Base-by-base conservation (phyloP, 2,888 invertebrate genomes). In the Drosophila peninsularis region DNA sequence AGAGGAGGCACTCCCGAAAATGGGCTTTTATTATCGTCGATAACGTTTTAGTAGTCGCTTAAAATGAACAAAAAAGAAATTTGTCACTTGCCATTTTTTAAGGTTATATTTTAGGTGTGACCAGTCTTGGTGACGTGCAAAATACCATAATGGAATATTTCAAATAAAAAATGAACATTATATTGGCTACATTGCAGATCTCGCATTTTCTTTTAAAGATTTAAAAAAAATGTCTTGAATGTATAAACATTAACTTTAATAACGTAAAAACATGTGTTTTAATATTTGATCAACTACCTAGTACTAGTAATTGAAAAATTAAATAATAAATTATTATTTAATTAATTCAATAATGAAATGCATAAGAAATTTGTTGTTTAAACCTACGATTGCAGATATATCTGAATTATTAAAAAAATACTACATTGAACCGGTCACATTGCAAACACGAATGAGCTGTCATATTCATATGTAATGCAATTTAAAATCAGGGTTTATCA, bases 1-100 rank as follows among this genome's bases (percentile, higher is more conserved):
- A 41, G 34, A 14, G 24, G 32, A 55, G 47, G 30, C 37, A 54
- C 65, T 73, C 54, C 61, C 27, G 55, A 53, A 70, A 82, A 57
- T 62, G 36, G 45, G 53, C 62, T 61, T 66, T 62, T 67, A 62
- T 67, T 74, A 54, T 62, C 60, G 62, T 73, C 57, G 67, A 62
- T 69, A 68, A 52, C 45, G 53, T 75, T 62, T 75, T 75, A 63
- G 65, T 75, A 63, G 65, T 61, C 65, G 71, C 83, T 78, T 71
- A 71, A 82, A 70, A 68, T 86, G 68, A 85, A 82, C 67, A 82
- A 85, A 79, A 88, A 81, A 82, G 80, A 88, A 89, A 84, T 82
- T 85, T 89, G 82, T 82, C 89, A 88, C 88, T 88, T 90, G 90
- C 84, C 89, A 89, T 76, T 79, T 78, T 90, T 88, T 89, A 85